A percentile compares a stretch with the other conserved stretches of the same genome.
These are phyloP conservation scores for Pyxicephalus adspersus DNA, from an alignment of 2,113 vertebrate species.

Conservation along the genomic window DNA sequence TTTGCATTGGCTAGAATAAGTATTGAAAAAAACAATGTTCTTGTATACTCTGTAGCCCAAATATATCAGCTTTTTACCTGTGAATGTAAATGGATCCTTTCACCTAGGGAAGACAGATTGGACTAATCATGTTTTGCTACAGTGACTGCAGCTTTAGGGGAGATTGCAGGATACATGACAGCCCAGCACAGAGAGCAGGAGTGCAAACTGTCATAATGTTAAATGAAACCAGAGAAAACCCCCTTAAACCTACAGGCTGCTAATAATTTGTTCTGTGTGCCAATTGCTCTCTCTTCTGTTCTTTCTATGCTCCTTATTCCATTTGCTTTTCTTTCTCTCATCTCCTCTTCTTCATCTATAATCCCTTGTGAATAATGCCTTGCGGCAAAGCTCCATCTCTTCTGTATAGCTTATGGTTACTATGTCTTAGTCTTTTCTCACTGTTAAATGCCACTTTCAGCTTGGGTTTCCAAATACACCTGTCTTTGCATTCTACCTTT, in stretches of 20 bases:
- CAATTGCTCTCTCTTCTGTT: not conserved
- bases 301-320: conserved; percentile 6
- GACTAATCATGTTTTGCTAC: not conserved
- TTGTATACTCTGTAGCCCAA: not conserved
- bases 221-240: conserved; percentile 3
- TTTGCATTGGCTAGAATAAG: no score
- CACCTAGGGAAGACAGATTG: not conserved
- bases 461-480: no score
- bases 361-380: conserved; percentile 14
- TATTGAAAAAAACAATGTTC: no score
- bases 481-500: not conserved
- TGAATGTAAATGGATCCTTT: not conserved
- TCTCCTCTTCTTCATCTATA: conserved; percentile 22
- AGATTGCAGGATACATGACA: not conserved
- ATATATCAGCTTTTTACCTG: not conserved
- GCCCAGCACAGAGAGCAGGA: not conserved
- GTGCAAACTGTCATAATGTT: not conserved
- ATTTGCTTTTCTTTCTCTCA: not conserved
- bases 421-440: not conserved
- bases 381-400: conserved; percentile 12
- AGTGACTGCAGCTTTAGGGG: not conserved
- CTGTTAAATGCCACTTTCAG: not conserved
- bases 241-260: conserved; percentile 12
- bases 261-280: not conserved
- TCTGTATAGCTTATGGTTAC: conserved; percentile 6